Evolutionary conservation across 2,888 invertebrate species (phyloP).

Genomic region (Rhamnusium bicolor): DNA sequence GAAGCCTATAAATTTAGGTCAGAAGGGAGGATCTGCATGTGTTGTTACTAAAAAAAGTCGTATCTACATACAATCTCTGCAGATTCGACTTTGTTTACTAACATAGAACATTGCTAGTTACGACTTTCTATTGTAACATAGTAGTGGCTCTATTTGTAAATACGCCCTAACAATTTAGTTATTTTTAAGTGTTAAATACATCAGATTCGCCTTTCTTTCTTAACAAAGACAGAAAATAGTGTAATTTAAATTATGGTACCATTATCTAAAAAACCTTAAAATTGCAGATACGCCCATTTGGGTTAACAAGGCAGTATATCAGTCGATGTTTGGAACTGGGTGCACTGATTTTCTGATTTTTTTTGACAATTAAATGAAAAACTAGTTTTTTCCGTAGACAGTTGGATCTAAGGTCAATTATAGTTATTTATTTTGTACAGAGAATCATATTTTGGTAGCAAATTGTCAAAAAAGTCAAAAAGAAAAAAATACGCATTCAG

Average conservation of each 20-base stretch:
- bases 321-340: no score
- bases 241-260: not conserved
- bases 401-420: no score
- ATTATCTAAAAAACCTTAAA: no score
- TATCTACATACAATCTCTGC: not conserved
- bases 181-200: conserved; percentile 3
- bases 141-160: conserved; percentile 2
- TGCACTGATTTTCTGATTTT: no score
- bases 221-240: not conserved
- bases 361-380: no score
- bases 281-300: no score
- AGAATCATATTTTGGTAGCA: no score
- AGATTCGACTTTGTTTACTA: not conserved
- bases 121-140: not conserved
- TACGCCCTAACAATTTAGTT: conserved; percentile 2
- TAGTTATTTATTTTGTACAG: no score
- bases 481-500: no score
- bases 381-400: no score
- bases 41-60: not conserved
- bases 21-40: not conserved
- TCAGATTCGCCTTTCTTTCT: conserved; percentile 5
- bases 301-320: no score
- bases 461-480: no score
- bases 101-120: conserved; percentile 5
- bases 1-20: not conserved